Evolutionary conservation across 2,888 invertebrate species (phyloP).

Genomic region (Apamea crenata): DNA sequence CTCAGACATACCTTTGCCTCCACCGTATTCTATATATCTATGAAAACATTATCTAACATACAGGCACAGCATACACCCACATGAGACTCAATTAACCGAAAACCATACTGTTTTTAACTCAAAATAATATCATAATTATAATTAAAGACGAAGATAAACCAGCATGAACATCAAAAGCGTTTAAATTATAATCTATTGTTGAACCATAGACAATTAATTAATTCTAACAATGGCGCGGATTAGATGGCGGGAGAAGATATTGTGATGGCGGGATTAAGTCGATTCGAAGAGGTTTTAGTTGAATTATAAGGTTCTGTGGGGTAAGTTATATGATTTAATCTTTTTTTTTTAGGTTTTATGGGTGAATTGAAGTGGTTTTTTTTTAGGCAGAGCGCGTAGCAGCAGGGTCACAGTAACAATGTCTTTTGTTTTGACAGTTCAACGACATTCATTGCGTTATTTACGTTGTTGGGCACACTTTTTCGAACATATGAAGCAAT

Average conservation of each 20-base stretch:
- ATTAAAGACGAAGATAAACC: slow-evolving; percentile 55
- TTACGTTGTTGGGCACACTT: not conserved
- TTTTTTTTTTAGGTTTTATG: not conserved
- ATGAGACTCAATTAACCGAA: slow-evolving; percentile 46
- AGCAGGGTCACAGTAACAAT: not conserved
- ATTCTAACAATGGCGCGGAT: slow-evolving; percentile 69
- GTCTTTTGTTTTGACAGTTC: not conserved
- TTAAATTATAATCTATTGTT: slow-evolving; percentile 66
- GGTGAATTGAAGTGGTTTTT: not conserved
- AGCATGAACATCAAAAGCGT: slow-evolving; percentile 65
- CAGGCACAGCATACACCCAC: slow-evolving; percentile 22
- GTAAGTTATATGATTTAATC: not conserved
- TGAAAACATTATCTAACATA: slow-evolving; percentile 16
- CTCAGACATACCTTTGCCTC: not conserved
- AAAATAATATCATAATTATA: slow-evolving; percentile 53
- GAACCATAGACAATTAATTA: slow-evolving; percentile 71
- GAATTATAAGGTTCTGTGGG: slow-evolving; percentile 18
- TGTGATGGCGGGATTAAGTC: slow-evolving; percentile 39
- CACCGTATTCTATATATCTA: no score
- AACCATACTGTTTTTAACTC: slow-evolving; percentile 51
- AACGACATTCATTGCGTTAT: not conserved
- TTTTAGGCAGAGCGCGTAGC: not conserved
- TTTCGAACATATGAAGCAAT: not conserved
- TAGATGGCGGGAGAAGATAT: slow-evolving; percentile 59
- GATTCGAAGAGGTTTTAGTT: slow-evolving; percentile 30